Percentiles rank a stretch among this genome's conserved stretches.
phyloP scores from a whole-genome alignment of 2,888 invertebrate species.

The Melinaea menophilus region DNA sequence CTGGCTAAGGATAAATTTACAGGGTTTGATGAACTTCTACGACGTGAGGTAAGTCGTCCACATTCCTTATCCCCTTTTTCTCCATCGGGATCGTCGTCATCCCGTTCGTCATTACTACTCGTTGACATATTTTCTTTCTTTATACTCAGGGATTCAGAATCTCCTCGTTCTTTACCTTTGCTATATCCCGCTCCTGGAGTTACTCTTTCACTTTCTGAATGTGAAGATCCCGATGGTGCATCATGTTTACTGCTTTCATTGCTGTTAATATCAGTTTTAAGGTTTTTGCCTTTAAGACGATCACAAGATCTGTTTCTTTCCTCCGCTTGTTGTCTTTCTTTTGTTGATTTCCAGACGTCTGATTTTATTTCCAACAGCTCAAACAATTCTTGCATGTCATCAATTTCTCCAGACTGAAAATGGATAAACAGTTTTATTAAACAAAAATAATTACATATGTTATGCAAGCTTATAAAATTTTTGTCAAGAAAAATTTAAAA shows the following conservation, averaged over 20 bases:
- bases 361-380: slow-evolving; percentile 91
- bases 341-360: slow-evolving; percentile 83
- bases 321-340: slow-evolving; percentile 72
- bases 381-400: slow-evolving; percentile 89
- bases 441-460: neutral
- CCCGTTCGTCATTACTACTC: slow-evolving; percentile 73
- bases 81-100: slow-evolving; percentile 70
- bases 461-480: neutral
- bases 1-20: slow-evolving; percentile 85
- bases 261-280: slow-evolving; percentile 74
- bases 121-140: slow-evolving; percentile 76
- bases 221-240: slow-evolving; percentile 71
- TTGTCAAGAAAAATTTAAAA: neutral
- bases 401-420: slow-evolving; percentile 86
- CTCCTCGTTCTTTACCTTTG: slow-evolving; percentile 66
- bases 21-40: slow-evolving; percentile 87
- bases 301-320: slow-evolving; percentile 72
- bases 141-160: slow-evolving; percentile 67
- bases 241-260: slow-evolving; percentile 76
- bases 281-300: slow-evolving; percentile 66
- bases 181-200: slow-evolving; percentile 71
- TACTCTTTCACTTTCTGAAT: slow-evolving; percentile 71
- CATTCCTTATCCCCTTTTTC: slow-evolving; percentile 75
- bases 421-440: slow-evolving; percentile 14
- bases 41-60: slow-evolving; percentile 75